phyloP scores from a whole-genome alignment of 2,113 vertebrate genomes.

The Alexandromys fortis region DNA sequence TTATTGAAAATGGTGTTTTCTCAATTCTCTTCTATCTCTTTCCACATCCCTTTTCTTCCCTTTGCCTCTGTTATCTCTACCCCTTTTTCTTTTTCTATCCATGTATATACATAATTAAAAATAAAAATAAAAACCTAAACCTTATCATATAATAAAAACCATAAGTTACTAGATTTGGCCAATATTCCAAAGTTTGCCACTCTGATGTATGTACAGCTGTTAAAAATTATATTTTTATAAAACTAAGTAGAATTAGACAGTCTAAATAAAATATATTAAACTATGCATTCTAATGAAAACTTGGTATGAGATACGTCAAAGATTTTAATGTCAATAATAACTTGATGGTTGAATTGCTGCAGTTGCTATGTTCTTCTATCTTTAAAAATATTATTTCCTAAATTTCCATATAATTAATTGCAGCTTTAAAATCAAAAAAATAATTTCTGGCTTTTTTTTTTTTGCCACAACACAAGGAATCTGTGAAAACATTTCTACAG shows the following conservation, averaged over 20 bases:
- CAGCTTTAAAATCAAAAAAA: slow-evolving; percentile 32
- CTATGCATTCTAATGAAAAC: not conserved
- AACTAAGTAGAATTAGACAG: not conserved
- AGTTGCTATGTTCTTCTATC: not conserved
- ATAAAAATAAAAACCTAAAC: not conserved
- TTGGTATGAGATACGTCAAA: not conserved
- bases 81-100: not conserved
- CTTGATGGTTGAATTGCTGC: not conserved
- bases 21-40: not conserved
- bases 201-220: not conserved
- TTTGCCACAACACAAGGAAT: not conserved
- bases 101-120: not conserved
- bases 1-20: no score
- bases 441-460: not conserved
- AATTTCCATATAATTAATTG: slow-evolving; percentile 20
- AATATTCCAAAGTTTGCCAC: not conserved
- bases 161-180: not conserved
- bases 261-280: slow-evolving; percentile 37
- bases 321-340: not conserved
- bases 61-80: no score
- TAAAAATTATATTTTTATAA: slow-evolving; percentile 26
- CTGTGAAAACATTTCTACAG: slow-evolving; percentile 11
- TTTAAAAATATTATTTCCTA: slow-evolving; percentile 37
- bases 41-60: not conserved
- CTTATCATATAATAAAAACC: not conserved